Percentiles rank a stretch among this genome's conserved stretches.
Evolutionary conservation across 2,797 vertebrate species (phyloP).

Genomic region (Brachyrhaphis roseni): DNA sequence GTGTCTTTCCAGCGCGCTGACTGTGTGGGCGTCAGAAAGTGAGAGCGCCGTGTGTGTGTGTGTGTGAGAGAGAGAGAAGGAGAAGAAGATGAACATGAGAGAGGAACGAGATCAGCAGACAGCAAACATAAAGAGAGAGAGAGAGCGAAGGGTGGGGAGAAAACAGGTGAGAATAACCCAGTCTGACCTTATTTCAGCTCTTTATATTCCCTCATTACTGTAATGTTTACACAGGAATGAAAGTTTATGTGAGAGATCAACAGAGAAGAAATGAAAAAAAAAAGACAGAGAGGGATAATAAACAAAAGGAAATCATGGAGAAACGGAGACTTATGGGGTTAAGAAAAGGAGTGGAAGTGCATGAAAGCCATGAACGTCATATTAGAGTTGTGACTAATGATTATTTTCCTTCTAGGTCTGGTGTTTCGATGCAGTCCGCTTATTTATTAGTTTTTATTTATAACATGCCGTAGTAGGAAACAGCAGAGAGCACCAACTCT

Average conservation of each 20-base stretch:
- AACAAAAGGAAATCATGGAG: conserved; percentile 34
- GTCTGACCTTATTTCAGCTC: conserved; percentile 71
- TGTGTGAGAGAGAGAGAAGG: conserved; percentile 10
- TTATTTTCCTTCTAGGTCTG: conserved; percentile 33
- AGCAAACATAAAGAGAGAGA: conserved; percentile 40
- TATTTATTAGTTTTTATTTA: conserved; percentile 23
- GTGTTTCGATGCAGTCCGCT: conserved; percentile 10
- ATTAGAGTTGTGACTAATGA: conserved; percentile 29
- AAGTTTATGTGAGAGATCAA: conserved; percentile 65
- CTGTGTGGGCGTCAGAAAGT: conserved; percentile 53
- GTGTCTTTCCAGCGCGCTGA: conserved; percentile 27
- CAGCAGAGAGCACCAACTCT: background rate
- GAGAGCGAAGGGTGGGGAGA: conserved; percentile 6
- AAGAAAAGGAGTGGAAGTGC: conserved; percentile 4
- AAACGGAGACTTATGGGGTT: conserved; percentile 15
- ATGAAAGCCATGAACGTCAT: conserved; percentile 18
- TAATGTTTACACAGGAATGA: conserved; percentile 75
- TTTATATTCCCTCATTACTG: conserved; percentile 67
- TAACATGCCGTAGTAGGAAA: conserved; percentile 1
- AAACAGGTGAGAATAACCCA: conserved; percentile 68
- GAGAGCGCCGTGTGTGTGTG: conserved; percentile 42
- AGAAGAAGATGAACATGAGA: conserved; percentile 59
- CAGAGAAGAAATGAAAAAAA: conserved; percentile 44
- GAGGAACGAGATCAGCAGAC: conserved; percentile 63
- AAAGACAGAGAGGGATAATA: conserved; percentile 27